These are phyloP conservation scores for Ptychoptera contaminata DNA, from an alignment of 2,888 invertebrate species.

Conservation along the genomic window DNA sequence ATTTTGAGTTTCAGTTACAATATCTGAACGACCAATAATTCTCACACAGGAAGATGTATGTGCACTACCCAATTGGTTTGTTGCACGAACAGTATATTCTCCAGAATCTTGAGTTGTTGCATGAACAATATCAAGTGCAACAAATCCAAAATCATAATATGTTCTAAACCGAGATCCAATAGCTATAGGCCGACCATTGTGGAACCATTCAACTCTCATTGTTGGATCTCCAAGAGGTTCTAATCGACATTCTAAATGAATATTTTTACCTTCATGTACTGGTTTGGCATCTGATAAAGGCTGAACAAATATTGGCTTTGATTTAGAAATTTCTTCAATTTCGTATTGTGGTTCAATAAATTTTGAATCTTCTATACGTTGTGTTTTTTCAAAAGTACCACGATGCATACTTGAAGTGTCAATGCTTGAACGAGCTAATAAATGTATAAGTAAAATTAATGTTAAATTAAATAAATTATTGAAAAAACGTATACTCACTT, in stretches of 20 bases:
- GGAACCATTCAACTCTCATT: conserved; percentile 92
- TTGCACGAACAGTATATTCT: conserved; percentile 86
- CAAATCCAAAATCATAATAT: conserved; percentile 94
- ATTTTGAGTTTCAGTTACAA: conserved; percentile 79
- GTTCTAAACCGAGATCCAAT: conserved; percentile 87
- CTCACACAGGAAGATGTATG: conserved; percentile 83
- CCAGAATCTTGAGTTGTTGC: conserved; percentile 89
- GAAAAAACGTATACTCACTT: conserved; percentile 47
- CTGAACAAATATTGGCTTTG: conserved; percentile 86
- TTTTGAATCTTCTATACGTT: conserved; percentile 68
- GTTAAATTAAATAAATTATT: not conserved
- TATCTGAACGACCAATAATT: conserved; percentile 64
- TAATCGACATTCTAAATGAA: conserved; percentile 79
- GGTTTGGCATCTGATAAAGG: conserved; percentile 77
- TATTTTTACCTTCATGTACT: conserved; percentile 73
- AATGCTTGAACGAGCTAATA: conserved; percentile 68
- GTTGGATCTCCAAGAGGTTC: conserved; percentile 94
- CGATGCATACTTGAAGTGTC: conserved; percentile 85
- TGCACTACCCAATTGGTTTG: conserved; percentile 84
- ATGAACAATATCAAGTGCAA: conserved; percentile 88
- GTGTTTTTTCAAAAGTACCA: conserved; percentile 71
- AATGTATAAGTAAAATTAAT: conserved; percentile 7
- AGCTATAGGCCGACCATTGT: conserved; percentile 77
- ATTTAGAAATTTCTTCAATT: conserved; percentile 84
- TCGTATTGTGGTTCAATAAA: conserved; percentile 78